These are phyloP conservation scores for Megaceryle alcyon DNA, from an alignment of 2,797 vertebrate genomes.

Conservation along the genomic window DNA sequence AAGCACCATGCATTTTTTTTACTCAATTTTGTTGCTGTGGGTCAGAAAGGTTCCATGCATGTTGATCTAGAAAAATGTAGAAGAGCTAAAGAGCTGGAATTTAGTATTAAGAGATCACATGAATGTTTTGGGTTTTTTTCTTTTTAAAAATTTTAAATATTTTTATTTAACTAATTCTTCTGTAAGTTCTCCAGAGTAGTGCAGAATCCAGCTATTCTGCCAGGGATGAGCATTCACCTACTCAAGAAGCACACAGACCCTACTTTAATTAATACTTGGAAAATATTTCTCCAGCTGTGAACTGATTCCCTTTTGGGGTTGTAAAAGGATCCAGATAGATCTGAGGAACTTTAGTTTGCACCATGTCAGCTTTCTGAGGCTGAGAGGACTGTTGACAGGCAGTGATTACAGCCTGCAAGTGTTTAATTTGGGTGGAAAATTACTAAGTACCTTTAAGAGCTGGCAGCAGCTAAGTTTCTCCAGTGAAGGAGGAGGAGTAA, in stretches of 20 bases:
- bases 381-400: background rate
- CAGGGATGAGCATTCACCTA: background rate
- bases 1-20: background rate
- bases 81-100: background rate
- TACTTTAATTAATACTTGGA: background rate
- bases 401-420: background rate
- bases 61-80: background rate
- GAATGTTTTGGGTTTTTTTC: background rate
- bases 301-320: background rate
- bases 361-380: background rate
- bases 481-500: background rate
- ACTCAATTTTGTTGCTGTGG: background rate
- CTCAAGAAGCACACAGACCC: background rate
- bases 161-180: background rate
- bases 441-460: background rate
- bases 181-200: background rate
- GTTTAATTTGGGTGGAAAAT: slow-evolving; percentile 21
- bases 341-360: background rate
- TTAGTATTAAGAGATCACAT: background rate
- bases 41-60: background rate
- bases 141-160: background rate
- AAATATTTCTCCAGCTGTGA: background rate
- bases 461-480: background rate
- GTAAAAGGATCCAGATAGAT: background rate
- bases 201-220: background rate